Evolutionary conservation across 2,888 invertebrate species (phyloP), one percentile per base, ranked within the genome.

Genomic region (Anarsia innoxiella): DNA sequence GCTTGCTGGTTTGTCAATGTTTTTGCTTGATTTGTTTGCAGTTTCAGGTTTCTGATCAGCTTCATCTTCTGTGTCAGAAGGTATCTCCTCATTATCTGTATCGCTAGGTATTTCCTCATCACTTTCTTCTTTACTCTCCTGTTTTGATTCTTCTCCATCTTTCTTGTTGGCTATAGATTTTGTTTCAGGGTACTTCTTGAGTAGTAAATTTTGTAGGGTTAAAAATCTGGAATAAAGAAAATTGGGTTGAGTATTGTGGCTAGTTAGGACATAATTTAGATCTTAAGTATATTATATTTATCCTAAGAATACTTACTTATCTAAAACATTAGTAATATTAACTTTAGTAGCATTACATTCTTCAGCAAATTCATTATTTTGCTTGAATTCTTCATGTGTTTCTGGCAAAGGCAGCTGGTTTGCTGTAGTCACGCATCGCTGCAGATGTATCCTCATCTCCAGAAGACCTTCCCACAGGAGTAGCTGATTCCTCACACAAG

Each of bases 391-490:
- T 6, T 72, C 58, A 52, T 88, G 89, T 3, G 61, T 63, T 4
- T 89, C 86, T 12, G 75, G 63, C 51, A 92, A 88, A 0, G 96
- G 96, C 73, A 97, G 86, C 62, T 90, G 91, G 69, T 97, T 97
- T 0, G 91, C 88, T 9, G 89, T 87, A 28, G 87, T 76, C 35
- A 96, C 66, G 54, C 92, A 88, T 66, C 95, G 93, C 67, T 97
- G 97, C 13, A 96, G 71, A 59, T 93, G 92, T 52, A 97, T 97
- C 47, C 97, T 87, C 63, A 91, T 87, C 75, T 97, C 96, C 13
- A 97, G 66, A 2, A 97, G 67, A 37, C 88, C 90, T 66, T 97
- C 97, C 95, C 95, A 97, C 1, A 95, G 61, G 25, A 87, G 77
- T 15, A 93, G 65, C 61, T 93, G 93, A 53, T 89, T 91, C 57